Conservation (phyloP, 2,888 invertebrate genomes). For the Mythimna pallens region DNA sequence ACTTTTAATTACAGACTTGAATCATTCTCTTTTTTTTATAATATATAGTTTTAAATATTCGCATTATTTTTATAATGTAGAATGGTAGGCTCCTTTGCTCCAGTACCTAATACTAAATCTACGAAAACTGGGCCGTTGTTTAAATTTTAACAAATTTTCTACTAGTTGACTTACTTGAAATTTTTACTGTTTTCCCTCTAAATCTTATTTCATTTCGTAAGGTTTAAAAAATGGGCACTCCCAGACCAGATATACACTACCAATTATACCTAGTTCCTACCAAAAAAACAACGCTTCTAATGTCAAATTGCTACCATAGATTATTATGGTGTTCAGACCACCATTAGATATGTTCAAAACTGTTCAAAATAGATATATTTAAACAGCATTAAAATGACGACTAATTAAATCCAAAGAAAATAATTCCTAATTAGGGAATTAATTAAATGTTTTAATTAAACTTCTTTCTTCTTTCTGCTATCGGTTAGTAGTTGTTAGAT, state of each 20-base stretch:
- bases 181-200: too few species aligned
- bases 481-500: too few species aligned
- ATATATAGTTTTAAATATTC: neutral
- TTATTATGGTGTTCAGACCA: neutral
- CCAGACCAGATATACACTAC: too few species aligned
- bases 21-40: neutral
- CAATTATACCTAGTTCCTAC: neutral
- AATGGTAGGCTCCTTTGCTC: neutral
- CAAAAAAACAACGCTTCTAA: neutral
- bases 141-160: too few species aligned
- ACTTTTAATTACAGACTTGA: slow-evolving; percentile 7
- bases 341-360: neutral
- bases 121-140: neutral
- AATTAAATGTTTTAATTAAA: slow-evolving; percentile 13
- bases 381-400: neutral
- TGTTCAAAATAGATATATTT: neutral
- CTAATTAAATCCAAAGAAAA: neutral
- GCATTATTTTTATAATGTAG: neutral
- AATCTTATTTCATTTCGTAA: too few species aligned
- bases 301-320: neutral
- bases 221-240: too few species aligned
- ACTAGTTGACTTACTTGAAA: too few species aligned
- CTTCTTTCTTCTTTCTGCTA: too few species aligned
- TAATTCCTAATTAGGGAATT: neutral
- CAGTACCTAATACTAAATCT: neutral